Base-by-base conservation (phyloP, 2,113 vertebrate species). In the Nicator chloris region DNA sequence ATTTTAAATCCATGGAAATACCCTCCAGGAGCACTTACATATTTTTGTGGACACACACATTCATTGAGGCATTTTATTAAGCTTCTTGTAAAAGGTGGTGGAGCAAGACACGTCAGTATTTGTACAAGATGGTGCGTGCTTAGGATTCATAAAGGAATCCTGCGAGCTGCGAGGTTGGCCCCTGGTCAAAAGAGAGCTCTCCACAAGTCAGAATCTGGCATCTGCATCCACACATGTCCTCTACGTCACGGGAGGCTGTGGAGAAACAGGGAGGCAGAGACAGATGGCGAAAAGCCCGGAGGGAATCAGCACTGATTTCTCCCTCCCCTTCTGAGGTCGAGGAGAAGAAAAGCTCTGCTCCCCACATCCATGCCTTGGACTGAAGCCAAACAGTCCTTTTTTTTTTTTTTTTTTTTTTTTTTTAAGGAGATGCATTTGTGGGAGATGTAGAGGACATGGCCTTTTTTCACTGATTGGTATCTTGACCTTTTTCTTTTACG, bases 131-230 rank as follows among this genome's bases (percentile, higher is more conserved):
- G 31, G 61, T 57, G 57, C 2, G 3, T 77, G 87, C 57, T 87
- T 19, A 6, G 66, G 33, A 39, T 72, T 69, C 65, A 12, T 40
- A 59, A 66, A 37, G 70, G n/a, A 91, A 53, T 53, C 47, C 4
- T 2, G 19, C 1, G 5, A 77, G 73, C 87, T 87, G 44, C 0
- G 2, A 87, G 73, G 27, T 13, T 94, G 89, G 87, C 73, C 50
- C 59, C 50, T 18, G 50, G 69, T 95, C 86, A 94, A 26, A 75
- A 83, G 47, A 49, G 70, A 82, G 81, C 63, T 92, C 78, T 82
- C 6, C 1, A 60, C 80, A 75, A 86, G 86, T 23, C 72, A 60
- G 82, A 31, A 22, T 65, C 64, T 92, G 93, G 57, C 89, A 39
- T 69, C 61, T 69, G 89, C 54, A 87, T 44, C 69, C 78, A 82